phyloP scores from a whole-genome alignment of 2,888 invertebrate genomes.

The Cosmopolites sordidus region DNA sequence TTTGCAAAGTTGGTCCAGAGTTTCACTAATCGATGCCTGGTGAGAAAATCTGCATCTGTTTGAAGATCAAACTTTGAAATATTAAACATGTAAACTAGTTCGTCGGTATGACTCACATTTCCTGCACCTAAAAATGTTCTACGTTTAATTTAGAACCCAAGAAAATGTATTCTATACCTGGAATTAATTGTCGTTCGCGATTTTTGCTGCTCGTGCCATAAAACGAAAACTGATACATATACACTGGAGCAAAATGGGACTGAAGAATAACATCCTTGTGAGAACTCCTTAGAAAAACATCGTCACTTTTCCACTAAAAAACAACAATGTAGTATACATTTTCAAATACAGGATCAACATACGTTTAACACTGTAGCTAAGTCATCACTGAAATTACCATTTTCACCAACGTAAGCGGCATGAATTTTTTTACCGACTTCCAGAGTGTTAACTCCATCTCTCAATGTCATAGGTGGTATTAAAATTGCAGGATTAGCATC shows the following conservation, averaged over 20 bases:
- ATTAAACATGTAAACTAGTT: slow-evolving; percentile 50
- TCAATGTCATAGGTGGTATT: slow-evolving; percentile 23
- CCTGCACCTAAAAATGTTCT: slow-evolving; percentile 26
- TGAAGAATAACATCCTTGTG: slow-evolving; percentile 29
- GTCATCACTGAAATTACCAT: slow-evolving; percentile 23
- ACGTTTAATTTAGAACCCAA: background rate
- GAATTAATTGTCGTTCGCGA: slow-evolving; percentile 11
- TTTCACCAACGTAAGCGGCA: slow-evolving; percentile 21
- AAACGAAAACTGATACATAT: slow-evolving; percentile 32
- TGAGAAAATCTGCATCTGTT: slow-evolving; percentile 44
- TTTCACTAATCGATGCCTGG: slow-evolving; percentile 47
- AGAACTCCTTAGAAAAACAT: slow-evolving; percentile 23
- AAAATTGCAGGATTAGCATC: slow-evolving; percentile 20
- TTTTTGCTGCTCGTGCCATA: slow-evolving; percentile 25
- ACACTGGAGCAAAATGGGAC: slow-evolving; percentile 28
- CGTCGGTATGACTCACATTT: slow-evolving; percentile 50
- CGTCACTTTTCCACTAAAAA: slow-evolving; percentile 30
- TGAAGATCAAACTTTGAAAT: slow-evolving; percentile 23
- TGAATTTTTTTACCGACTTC: slow-evolving; percentile 25
- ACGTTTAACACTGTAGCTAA: slow-evolving; percentile 25
- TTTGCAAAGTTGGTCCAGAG: slow-evolving; percentile 55
- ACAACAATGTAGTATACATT: too few species aligned
- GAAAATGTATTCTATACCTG: slow-evolving; percentile 15
- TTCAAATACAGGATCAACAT: slow-evolving; percentile 3
- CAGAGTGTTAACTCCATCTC: slow-evolving; percentile 5